These are phyloP conservation scores for Oenanthe oenanthe DNA, from an alignment of 2,113 vertebrate species.

Conservation along the genomic window DNA sequence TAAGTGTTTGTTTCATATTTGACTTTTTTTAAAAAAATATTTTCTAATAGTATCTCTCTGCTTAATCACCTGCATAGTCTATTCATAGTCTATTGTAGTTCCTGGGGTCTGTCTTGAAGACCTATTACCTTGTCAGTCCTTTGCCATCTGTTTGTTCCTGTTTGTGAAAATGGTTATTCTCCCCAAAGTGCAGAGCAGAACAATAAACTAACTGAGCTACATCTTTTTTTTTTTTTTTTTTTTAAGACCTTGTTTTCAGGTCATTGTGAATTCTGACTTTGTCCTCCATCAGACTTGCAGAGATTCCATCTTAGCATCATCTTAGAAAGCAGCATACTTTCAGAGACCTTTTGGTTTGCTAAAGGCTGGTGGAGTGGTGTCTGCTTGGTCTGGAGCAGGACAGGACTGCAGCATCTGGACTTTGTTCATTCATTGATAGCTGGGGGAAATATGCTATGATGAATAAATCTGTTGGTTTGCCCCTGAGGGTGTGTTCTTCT, in stretches of 20 bases:
- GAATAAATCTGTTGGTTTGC: not conserved
- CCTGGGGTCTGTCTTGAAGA: not conserved
- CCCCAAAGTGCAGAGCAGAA: fast-evolving
- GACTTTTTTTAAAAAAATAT: not conserved
- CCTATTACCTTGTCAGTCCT: not conserved
- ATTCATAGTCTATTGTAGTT: not conserved
- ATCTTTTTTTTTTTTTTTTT: not conserved
- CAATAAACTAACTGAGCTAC: not conserved
- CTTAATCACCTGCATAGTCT: not conserved
- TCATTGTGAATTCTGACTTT: not conserved
- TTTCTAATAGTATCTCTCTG: not conserved
- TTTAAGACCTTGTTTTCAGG: not conserved
- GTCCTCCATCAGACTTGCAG: not conserved
- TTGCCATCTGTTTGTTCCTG: not conserved
- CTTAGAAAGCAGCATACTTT: not conserved
- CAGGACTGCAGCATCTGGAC: not conserved
- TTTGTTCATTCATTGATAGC: not conserved
- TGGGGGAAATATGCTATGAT: not conserved
- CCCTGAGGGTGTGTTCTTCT: not conserved
- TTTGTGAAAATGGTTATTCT: not conserved
- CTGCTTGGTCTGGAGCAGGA: not conserved
- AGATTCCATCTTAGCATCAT: not conserved
- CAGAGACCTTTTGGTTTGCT: not conserved
- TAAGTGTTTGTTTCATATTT: not conserved
- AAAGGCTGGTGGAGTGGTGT: not conserved